Evolutionary conservation across 2,888 invertebrate species (phyloP).

Genomic region (Apamea epomidion): DNA sequence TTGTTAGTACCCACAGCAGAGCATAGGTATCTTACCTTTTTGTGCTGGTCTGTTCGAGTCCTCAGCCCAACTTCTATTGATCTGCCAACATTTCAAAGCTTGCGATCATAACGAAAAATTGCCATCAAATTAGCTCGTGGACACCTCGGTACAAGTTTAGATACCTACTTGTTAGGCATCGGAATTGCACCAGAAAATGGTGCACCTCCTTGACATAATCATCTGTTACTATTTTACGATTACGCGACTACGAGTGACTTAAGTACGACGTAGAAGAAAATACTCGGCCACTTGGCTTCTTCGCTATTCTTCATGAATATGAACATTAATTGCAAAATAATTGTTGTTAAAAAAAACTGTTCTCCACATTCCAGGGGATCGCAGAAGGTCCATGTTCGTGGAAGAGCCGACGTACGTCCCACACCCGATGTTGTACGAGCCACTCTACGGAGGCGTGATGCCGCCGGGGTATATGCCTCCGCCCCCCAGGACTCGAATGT

Average conservation of each 20-base stretch:
- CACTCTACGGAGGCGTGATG: conserved; percentile 80
- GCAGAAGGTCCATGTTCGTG: conserved; percentile 84
- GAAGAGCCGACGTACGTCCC: conserved; percentile 85
- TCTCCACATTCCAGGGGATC: conserved; percentile 76
- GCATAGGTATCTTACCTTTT: neutral
- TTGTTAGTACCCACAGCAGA: neutral
- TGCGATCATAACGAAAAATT: neutral
- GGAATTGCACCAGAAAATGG: too few relatives aligned
- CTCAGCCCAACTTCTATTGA: neutral
- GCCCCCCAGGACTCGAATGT: conserved; percentile 81
- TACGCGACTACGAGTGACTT: neutral
- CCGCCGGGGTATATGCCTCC: conserved; percentile 80
- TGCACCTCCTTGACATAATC: neutral
- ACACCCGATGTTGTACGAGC: conserved; percentile 85
- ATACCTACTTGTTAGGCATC: neutral
- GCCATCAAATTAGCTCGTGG: neutral
- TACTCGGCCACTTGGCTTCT: too few relatives aligned
- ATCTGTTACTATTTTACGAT: neutral
- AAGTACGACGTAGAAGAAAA: neutral
- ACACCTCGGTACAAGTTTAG: neutral
- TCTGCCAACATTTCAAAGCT: neutral
- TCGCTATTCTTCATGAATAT: neutral
- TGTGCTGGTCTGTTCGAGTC: neutral
- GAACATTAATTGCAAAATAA: neutral
- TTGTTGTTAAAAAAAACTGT: neutral